Percentiles rank a stretch among this genome's conserved stretches.
phyloP scores from a whole-genome alignment of 2,113 vertebrate species.

The Ailurus styani region DNA sequence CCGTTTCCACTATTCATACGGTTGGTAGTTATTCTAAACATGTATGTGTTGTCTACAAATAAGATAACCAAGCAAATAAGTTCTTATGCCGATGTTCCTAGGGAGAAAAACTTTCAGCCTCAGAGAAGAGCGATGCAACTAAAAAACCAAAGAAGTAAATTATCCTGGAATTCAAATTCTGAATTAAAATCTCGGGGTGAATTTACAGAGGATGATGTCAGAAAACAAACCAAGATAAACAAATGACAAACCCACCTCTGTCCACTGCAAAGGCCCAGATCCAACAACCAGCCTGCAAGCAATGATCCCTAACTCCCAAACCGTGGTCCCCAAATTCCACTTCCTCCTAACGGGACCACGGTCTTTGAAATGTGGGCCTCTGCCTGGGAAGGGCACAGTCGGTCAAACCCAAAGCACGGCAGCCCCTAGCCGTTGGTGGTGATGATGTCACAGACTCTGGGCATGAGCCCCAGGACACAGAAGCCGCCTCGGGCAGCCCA shows the following conservation, averaged over 20 bases:
- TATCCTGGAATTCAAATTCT: not conserved
- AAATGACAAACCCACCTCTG: not conserved
- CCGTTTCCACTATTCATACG: not conserved
- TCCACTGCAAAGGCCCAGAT: not conserved
- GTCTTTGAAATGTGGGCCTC: too few species aligned
- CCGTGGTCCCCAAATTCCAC: not conserved
- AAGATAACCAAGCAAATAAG: not conserved
- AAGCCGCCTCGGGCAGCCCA: too few species aligned
- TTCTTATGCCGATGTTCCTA: not conserved
- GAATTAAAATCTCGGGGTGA: not conserved
- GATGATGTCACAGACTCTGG: not conserved
- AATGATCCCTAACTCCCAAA: not conserved
- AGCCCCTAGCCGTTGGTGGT: not conserved
- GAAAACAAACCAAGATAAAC: not conserved
- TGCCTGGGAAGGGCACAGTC: accelerated
- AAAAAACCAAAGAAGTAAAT: constrained; percentile 8
- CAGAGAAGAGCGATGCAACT: not conserved
- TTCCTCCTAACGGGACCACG: not conserved
- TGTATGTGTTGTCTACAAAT: not conserved
- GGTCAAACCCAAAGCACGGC: not conserved
- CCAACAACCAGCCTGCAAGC: not conserved
- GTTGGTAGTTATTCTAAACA: not conserved
- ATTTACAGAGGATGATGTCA: not conserved
- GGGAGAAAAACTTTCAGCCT: not conserved
- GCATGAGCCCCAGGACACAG: accelerated